These are phyloP conservation scores for Sterrhoptilus dennistouni DNA, from an alignment of 2,113 vertebrate species.

Conservation along the genomic window DNA sequence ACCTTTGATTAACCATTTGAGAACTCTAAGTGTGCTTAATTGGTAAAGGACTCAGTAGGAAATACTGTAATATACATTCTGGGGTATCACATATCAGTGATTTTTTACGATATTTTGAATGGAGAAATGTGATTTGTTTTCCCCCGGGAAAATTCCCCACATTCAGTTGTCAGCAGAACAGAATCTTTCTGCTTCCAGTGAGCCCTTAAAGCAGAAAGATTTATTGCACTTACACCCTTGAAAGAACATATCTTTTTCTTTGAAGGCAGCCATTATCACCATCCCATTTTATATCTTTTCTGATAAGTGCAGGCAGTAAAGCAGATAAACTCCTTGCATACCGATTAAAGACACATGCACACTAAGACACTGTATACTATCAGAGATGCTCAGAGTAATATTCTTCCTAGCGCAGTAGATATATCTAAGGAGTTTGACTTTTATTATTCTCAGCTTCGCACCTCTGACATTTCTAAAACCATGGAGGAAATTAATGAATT, in stretches of 20 bases:
- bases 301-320: conserved; percentile 66
- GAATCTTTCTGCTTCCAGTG: conserved; percentile 45
- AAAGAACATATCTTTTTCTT: conserved; percentile 70
- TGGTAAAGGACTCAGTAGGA: conserved; percentile 13
- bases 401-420: conserved; percentile 47
- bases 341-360: conserved; percentile 66
- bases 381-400: conserved; percentile 62
- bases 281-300: conserved; percentile 66
- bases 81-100: conserved; percentile 25
- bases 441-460: conserved; percentile 64
- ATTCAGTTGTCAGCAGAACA: conserved; percentile 55
- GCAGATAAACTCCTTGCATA: conserved; percentile 71
- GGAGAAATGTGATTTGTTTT: conserved; percentile 70
- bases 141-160: conserved; percentile 63
- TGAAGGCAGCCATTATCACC: conserved; percentile 67
- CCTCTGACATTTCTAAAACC: conserved; percentile 63
- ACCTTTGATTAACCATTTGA: conserved; percentile 18
- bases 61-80: conserved; percentile 43
- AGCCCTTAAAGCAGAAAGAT: conserved; percentile 70
- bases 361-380: conserved; percentile 29
- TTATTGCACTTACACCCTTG: conserved; percentile 71
- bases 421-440: conserved; percentile 49
- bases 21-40: conserved; percentile 31
- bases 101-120: conserved; percentile 61
- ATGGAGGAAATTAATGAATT: conserved; percentile 57